Percentiles rank a stretch among this genome's conserved stretches.
These are phyloP conservation scores for Brachynemurus nebulosus DNA, from an alignment of 2,888 invertebrate species.

Conservation along the genomic window DNA sequence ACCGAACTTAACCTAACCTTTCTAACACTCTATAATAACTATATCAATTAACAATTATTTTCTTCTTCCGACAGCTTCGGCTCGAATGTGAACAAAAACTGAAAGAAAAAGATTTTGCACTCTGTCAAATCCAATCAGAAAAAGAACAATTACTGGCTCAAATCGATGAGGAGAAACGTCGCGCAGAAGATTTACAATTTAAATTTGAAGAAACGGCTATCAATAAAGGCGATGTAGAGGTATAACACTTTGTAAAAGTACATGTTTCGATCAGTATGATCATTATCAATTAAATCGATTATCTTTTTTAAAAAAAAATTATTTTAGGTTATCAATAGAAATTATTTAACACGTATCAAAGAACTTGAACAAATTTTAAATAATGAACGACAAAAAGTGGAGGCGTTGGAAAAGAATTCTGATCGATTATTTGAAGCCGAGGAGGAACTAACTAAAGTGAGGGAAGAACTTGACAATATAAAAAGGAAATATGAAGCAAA, in stretches of 20 bases:
- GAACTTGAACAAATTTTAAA: conserved; percentile 34
- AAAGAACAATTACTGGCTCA: conserved; percentile 42
- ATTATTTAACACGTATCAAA: conserved; percentile 33
- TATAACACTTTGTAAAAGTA: no score
- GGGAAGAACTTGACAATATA: conserved; percentile 45
- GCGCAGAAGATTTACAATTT: conserved; percentile 81
- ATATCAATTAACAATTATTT: no score
- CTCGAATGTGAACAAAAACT: conserved; percentile 40
- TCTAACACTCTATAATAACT: no score
- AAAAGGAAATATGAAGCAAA: no score
- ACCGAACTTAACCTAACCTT: no score
- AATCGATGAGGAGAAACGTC: conserved; percentile 65
- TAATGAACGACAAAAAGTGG: conserved; percentile 32
- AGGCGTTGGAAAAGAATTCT: conserved; percentile 36
- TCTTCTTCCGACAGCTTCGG: conserved; percentile 30
- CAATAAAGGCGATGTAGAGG: conserved; percentile 77
- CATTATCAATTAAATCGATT: no score
- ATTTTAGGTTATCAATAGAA: conserved; percentile 33
- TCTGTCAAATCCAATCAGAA: conserved; percentile 40
- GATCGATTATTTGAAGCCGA: conserved; percentile 48
- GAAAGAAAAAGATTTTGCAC: conserved; percentile 38
- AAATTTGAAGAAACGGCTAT: conserved; percentile 85
- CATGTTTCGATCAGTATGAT: no score
- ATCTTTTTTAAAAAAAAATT: conserved; percentile 10
- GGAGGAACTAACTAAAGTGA: conserved; percentile 46